These are phyloP conservation scores for Diaprepes abbreviatus DNA, from an alignment of 2,888 invertebrate species.

Conservation along the genomic window DNA sequence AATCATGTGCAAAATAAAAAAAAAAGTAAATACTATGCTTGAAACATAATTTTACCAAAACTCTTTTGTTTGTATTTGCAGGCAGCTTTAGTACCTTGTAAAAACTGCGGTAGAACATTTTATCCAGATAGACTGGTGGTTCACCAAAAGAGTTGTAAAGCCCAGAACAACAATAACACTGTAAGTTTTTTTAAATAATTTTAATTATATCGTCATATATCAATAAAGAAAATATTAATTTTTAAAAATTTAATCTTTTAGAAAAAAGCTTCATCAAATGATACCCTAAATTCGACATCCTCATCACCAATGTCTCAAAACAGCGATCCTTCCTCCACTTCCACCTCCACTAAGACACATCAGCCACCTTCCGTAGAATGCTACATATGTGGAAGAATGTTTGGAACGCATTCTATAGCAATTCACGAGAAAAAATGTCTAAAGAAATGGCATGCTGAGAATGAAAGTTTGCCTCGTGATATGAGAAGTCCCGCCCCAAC, in stretches of 20 bases:
- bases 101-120: conserved; percentile 78
- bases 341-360: conserved; percentile 40
- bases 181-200: conserved; percentile 14
- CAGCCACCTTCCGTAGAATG: conserved; percentile 68
- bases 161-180: conserved; percentile 31
- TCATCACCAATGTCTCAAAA: conserved; percentile 42
- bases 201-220: not conserved
- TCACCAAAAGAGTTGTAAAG: conserved; percentile 71
- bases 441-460: conserved; percentile 74
- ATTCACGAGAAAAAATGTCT: conserved; percentile 80
- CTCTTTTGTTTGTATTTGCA: too few relatives aligned
- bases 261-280: conserved; percentile 56
- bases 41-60: too few relatives aligned
- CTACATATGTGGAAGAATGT: conserved; percentile 76
- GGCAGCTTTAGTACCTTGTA: conserved; percentile 73
- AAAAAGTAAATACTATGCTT: too few relatives aligned
- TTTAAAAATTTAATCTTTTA: conserved; percentile 61
- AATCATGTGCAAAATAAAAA: too few relatives aligned
- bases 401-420: conserved; percentile 74
- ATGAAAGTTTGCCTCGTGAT: conserved; percentile 70
- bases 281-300: conserved; percentile 30
- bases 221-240: not conserved
- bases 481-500: conserved; percentile 53
- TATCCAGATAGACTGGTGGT: conserved; percentile 76
- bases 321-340: conserved; percentile 39